A percentile compares a stretch with the other conserved stretches of the same genome.
Conservation (phyloP, 2,113 vertebrate genomes). For the Apteryx mantelli region DNA sequence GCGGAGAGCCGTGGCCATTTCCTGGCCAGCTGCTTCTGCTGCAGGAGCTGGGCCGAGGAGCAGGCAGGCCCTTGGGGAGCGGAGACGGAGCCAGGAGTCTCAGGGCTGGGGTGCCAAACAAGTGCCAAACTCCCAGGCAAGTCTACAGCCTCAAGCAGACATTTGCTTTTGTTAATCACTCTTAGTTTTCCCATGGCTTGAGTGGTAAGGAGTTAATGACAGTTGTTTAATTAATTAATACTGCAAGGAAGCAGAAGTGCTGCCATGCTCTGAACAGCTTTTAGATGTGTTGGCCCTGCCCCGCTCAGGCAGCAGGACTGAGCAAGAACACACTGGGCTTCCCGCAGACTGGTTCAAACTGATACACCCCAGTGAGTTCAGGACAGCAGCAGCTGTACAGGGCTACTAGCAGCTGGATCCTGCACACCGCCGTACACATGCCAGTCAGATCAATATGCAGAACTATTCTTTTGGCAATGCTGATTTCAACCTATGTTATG, state of each 20-base stretch:
- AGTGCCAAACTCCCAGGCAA: not conserved
- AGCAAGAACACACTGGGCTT: not conserved
- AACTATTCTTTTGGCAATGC: not conserved
- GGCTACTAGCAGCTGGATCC: not conserved
- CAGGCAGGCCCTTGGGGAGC: not conserved
- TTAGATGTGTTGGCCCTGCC: not conserved
- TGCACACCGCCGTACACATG: not conserved
- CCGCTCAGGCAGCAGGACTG: not conserved
- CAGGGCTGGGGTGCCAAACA: not conserved
- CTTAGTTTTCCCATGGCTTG: not conserved
- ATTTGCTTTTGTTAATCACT: not conserved
- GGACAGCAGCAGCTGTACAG: not conserved
- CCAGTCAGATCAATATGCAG: not conserved
- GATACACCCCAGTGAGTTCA: not conserved
- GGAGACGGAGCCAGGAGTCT: not conserved
- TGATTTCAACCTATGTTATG: not conserved
- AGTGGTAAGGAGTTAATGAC: not conserved
- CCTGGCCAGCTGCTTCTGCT: not conserved
- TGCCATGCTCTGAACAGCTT: not conserved
- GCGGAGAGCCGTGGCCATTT: accelerated
- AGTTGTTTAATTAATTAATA: constrained; percentile 39
- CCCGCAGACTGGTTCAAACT: not conserved
- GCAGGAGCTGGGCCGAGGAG: not conserved
- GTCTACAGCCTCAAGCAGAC: not conserved
- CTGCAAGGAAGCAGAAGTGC: not conserved